Evolutionary conservation across 2,888 invertebrate species (phyloP), one percentile per base, ranked within the genome.

Genomic region (Heterodera filipjevi): DNA sequence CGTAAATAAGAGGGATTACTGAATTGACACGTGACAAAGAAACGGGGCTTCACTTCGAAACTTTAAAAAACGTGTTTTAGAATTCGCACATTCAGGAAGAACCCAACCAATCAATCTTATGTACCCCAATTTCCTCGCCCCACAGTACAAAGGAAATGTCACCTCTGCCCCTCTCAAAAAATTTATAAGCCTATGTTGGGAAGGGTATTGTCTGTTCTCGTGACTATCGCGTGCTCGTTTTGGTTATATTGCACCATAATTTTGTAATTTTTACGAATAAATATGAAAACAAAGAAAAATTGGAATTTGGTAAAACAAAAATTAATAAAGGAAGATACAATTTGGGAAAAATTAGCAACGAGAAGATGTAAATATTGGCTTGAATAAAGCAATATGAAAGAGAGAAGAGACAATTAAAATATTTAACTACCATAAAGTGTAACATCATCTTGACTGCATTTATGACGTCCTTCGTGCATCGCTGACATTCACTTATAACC

Each of bases 61-160:
- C 74, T 73, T 73, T 33, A 73, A 73, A 46, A 44, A 73, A 5
- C 73, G 39, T 22, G 73, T 73, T 8, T 8, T 73, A 22, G n/a
- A 35, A 39, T 70, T 39, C 30, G 71, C 71, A 22, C 35, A 12
- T 22, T 27, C 71, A 6, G 71, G 53, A 14, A 19, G 22, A 19
- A 19, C 22, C 5, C 19, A 22, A 0, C 72, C 72, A 8, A 32
- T 72, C 16, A 39, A 35, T 44, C 2, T 72, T 35, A 6, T 19
- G 49, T 72, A 72, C 8, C 72, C 72, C 0, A 44, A 72, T 33
- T 72, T 72, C 39, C 27, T 72, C 3, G 22, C 0, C 72, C 72
- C n/a, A 33, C 72, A 3, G 44, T 72, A 19, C 33, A 33, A 72
- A 22, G 72, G 72, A 10, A 8, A 32, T 1, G 39, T 72, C 8